Evolutionary conservation across 2,797 vertebrate species (phyloP).

Genomic region (Australoheros facetus): DNA sequence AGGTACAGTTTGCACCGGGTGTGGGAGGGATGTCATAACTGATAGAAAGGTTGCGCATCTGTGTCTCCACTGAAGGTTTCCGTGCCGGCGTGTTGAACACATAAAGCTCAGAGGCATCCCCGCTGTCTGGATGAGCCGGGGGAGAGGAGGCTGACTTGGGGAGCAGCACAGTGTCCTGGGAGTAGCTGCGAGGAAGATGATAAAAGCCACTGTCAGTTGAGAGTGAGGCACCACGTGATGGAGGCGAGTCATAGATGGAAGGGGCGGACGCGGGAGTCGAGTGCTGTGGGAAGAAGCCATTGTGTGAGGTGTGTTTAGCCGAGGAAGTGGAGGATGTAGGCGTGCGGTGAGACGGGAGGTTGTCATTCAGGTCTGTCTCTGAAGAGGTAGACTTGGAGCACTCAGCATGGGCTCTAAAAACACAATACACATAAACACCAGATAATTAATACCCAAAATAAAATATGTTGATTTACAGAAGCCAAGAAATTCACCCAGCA

Average conservation of each 20-base stretch:
- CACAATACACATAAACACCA: constrained; percentile 21
- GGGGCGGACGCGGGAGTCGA: constrained; percentile 75
- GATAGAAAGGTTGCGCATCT: constrained; percentile 89
- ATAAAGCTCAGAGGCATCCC: constrained; percentile 87
- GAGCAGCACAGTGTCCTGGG: constrained; percentile 91
- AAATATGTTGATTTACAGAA: neutral
- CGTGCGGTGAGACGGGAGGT: constrained; percentile 89
- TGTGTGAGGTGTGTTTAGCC: constrained; percentile 87
- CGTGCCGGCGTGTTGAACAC: constrained; percentile 88
- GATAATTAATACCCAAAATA: constrained; percentile 17
- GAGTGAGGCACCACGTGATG: constrained; percentile 82
- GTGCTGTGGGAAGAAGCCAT: constrained; percentile 88
- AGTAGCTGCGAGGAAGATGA: constrained; percentile 93
- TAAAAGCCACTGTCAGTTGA: constrained; percentile 88
- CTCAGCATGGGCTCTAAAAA: constrained; percentile 85
- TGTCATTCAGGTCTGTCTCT: constrained; percentile 98
- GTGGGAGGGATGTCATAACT: constrained; percentile 98
- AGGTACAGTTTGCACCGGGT: constrained; percentile 90
- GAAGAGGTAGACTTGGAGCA: constrained; percentile 91
- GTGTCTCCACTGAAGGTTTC: constrained; percentile 85
- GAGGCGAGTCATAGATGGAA: constrained; percentile 91
- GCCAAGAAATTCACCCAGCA: neutral
- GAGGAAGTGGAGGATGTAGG: constrained; percentile 83
- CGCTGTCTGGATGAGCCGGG: constrained; percentile 79
- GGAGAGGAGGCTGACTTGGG: constrained; percentile 86